These are phyloP conservation scores for Lithophane ornitopus DNA, from an alignment of 2,888 invertebrate species.

Conservation along the genomic window DNA sequence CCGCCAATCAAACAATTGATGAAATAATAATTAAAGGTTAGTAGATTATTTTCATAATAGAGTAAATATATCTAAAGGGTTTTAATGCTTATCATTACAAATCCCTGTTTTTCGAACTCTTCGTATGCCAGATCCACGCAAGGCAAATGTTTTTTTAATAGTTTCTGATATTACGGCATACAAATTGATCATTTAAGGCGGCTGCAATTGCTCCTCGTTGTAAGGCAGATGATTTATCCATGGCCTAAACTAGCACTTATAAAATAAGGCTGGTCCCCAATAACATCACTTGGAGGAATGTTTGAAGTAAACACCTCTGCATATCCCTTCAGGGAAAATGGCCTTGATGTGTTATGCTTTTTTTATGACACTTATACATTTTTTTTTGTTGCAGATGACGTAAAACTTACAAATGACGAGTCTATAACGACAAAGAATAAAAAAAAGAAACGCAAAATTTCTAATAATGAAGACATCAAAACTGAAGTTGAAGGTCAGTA, in stretches of 20 bases:
- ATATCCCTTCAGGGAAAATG: background rate
- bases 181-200: background rate
- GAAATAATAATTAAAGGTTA: constrained; percentile 54
- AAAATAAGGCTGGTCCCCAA: background rate
- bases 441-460: constrained; percentile 71
- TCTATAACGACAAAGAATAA: constrained; percentile 33
- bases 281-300: background rate
- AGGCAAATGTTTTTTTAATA: too few species aligned
- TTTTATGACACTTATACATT: background rate
- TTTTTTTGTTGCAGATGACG: constrained; percentile 61
- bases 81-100: background rate
- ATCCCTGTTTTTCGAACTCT: background rate
- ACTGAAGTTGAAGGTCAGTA: constrained; percentile 50
- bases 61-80: background rate
- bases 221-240: background rate
- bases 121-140: too few species aligned
- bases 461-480: constrained; percentile 55
- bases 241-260: background rate
- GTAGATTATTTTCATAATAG: constrained; percentile 1
- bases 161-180: too few species aligned
- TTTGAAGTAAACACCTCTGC: background rate
- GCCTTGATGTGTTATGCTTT: background rate
- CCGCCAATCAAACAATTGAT: constrained; percentile 52
- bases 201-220: background rate
- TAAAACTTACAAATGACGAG: constrained; percentile 28